Conservation (phyloP, 2,113 vertebrate species). For the Sebastes schlegelii region DNA sequence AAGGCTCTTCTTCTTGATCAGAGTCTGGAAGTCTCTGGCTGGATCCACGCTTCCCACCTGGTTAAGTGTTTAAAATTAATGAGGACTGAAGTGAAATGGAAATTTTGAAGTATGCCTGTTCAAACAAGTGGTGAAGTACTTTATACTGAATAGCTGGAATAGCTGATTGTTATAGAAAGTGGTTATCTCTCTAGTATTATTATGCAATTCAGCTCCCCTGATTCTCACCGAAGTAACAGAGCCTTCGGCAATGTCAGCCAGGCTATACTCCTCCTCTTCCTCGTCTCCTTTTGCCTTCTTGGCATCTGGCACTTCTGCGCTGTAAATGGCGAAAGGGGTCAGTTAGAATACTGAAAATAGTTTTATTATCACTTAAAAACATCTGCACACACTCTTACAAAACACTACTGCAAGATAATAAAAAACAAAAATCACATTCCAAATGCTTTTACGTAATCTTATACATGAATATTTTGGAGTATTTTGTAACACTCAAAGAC, state of each 20-base stretch:
- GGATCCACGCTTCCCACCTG: conserved; percentile 96
- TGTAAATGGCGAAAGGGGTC: conserved; percentile 52
- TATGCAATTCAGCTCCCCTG: not conserved
- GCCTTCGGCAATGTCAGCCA: conserved; percentile 88
- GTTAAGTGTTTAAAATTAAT: conserved; percentile 42
- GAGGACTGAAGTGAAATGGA: conserved; percentile 11
- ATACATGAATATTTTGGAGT: not conserved
- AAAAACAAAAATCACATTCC: not conserved
- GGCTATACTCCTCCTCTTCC: conserved; percentile 84
- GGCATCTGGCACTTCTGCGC: conserved; percentile 78
- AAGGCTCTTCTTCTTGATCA: conserved; percentile 88
- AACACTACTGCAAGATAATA: not conserved
- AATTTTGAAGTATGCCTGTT: conserved; percentile 11
- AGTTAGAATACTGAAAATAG: not conserved
- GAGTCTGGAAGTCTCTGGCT: conserved; percentile 87
- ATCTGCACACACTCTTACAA: not conserved
- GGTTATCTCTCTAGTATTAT: not conserved
- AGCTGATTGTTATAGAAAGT: not conserved
- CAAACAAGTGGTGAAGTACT: not conserved
- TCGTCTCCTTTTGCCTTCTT: conserved; percentile 86
- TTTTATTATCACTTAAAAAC: not conserved
- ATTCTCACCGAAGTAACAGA: conserved; percentile 88
- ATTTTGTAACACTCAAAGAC: not conserved
- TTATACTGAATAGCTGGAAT: not conserved
- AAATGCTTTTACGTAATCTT: not conserved